Evolutionary conservation across 2,113 vertebrate species (phyloP).

Genomic region (Hippocampus guttulatus): DNA sequence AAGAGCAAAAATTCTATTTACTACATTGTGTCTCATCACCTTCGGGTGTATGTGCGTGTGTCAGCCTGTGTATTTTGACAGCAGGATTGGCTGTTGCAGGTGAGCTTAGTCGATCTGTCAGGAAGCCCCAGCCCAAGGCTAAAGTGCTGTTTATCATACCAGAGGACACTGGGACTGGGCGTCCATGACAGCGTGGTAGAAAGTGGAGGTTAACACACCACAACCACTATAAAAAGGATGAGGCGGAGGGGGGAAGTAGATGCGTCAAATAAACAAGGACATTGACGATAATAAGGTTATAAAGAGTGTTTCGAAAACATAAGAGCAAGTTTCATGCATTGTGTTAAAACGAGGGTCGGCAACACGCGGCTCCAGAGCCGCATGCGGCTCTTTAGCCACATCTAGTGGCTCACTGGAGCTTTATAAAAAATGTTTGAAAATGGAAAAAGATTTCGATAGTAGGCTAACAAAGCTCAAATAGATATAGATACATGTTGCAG

Average conservation of each 20-base stretch:
- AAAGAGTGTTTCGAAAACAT: conserved; percentile 2
- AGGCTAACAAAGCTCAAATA: too few relatives aligned
- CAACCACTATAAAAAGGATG: conserved; percentile 24
- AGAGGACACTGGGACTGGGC: conserved; percentile 59
- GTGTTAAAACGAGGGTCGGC: not conserved
- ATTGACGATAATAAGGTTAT: conserved; percentile 8
- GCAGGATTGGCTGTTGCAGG: conserved; percentile 51
- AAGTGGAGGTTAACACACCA: conserved; percentile 46
- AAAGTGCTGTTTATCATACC: conserved; percentile 63
- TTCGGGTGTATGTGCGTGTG: conserved; percentile 16
- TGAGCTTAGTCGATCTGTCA: conserved; percentile 62
- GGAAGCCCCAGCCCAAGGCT: conserved; percentile 58
- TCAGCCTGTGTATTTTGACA: conserved; percentile 40
- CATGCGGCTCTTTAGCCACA: too few relatives aligned
- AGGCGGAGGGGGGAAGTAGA: conserved; percentile 8
- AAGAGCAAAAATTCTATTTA: conserved; percentile 53
- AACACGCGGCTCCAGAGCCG: too few relatives aligned
- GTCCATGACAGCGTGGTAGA: conserved; percentile 49
- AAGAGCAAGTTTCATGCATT: not conserved
- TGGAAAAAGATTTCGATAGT: too few relatives aligned
- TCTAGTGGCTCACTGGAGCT: too few relatives aligned
- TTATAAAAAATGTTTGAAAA: too few relatives aligned
- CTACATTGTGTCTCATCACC: conserved; percentile 19
- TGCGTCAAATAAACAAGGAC: conserved; percentile 22
- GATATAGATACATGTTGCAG: too few relatives aligned